These are phyloP conservation scores for Acronicta leporina DNA, from an alignment of 2,888 invertebrate genomes.

Conservation along the genomic window DNA sequence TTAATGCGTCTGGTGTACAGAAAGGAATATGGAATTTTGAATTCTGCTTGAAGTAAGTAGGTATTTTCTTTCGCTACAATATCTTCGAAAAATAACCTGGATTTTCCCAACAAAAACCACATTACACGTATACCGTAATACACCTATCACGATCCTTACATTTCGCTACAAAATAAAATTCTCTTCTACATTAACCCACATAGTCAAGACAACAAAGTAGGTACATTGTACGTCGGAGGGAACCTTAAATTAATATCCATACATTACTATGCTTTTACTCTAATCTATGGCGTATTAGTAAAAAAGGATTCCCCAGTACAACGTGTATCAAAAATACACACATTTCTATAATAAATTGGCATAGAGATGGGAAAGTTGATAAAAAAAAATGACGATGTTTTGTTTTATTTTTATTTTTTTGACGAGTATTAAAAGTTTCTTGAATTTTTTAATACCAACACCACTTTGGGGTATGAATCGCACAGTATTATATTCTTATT, in stretches of 20 bases:
- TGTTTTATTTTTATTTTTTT: too few relatives aligned
- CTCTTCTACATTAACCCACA: conserved; percentile 8
- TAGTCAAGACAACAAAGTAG: conserved; percentile 14
- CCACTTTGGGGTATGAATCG: too few relatives aligned
- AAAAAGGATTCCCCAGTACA: conserved; percentile 61
- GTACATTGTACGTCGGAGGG: not conserved
- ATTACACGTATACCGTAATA: not conserved
- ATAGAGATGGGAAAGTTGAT: conserved; percentile 27
- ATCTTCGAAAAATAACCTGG: too few relatives aligned
- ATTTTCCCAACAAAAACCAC: conserved; percentile 17
- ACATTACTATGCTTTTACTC: conserved; percentile 67
- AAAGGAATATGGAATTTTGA: too few relatives aligned
- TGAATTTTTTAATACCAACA: too few relatives aligned
- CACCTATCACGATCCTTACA: conserved; percentile 4
- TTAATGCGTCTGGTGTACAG: too few relatives aligned
- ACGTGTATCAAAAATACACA: conserved; percentile 57
- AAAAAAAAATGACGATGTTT: conserved; percentile 37
- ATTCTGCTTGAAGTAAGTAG: too few relatives aligned
- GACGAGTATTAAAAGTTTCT: too few relatives aligned
- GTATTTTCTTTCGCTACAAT: too few relatives aligned
- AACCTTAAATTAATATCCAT: conserved; percentile 41
- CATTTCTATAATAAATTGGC: conserved; percentile 69
- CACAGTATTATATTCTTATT: too few relatives aligned
- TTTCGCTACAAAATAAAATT: conserved; percentile 6
- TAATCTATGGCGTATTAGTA: conserved; percentile 61